phyloP scores from a whole-genome alignment of 30 jellyfish, hydroid and myxozoan species.

The Aurelia aurita complex sp. Pacific region DNA sequence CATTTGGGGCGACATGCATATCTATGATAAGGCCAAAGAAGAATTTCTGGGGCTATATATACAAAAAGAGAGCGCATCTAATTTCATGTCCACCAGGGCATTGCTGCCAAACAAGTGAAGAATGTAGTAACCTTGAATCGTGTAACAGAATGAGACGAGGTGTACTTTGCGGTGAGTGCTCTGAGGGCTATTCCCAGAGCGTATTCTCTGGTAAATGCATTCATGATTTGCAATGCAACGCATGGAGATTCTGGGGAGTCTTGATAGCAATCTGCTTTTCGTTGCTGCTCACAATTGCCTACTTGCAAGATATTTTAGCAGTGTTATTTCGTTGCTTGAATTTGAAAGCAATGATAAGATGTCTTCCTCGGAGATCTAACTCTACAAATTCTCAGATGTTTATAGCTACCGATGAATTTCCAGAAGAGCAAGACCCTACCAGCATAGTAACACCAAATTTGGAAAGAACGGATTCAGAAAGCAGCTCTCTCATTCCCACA shows the following conservation, averaged over 20 bases:
- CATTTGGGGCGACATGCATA: slow-evolving; percentile 26
- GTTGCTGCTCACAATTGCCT: not conserved
- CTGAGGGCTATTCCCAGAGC: slow-evolving; percentile 17
- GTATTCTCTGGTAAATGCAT: slow-evolving; percentile 6
- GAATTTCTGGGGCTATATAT: slow-evolving; percentile 31
- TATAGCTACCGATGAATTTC: too few species aligned
- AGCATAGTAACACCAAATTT: not conserved
- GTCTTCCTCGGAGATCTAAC: too few species aligned
- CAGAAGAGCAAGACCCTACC: too few species aligned
- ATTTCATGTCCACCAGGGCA: slow-evolving; percentile 24
- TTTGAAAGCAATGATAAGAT: not conserved
- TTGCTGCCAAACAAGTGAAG: slow-evolving; percentile 2
- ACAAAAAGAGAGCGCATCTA: not conserved
- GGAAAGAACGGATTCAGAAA: not conserved
- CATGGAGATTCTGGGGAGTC: slow-evolving; percentile 1
- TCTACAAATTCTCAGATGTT: too few species aligned
- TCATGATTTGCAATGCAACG: not conserved
- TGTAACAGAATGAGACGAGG: slow-evolving; percentile 20
- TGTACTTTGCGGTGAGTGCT: slow-evolving; percentile 19
- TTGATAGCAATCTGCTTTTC: not conserved
- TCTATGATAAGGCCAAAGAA: not conserved
- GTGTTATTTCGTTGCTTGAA: not conserved
- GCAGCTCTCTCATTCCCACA: not conserved
- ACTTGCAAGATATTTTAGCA: not conserved
- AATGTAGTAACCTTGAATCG: not conserved